These are phyloP conservation scores for Gisinianus flammeolus DNA, from an alignment of 2,888 invertebrate genomes.

Conservation along the genomic window DNA sequence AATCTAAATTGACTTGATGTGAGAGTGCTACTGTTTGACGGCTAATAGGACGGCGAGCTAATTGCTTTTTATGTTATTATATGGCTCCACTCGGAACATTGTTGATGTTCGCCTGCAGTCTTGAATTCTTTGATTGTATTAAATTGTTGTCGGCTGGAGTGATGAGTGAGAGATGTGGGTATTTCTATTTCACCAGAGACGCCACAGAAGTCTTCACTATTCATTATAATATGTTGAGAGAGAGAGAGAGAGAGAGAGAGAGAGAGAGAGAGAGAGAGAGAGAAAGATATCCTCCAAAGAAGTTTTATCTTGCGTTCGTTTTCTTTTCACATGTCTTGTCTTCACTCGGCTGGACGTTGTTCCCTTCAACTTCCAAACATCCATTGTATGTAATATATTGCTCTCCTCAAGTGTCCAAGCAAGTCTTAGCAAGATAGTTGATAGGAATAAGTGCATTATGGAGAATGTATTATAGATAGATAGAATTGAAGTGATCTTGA, in stretches of 20 bases:
- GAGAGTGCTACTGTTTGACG: slow-evolving; percentile 41
- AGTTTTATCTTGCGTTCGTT: neutral
- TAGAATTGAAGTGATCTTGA: slow-evolving; percentile 18
- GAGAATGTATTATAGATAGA: neutral
- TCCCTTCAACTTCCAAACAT: neutral
- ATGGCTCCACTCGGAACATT: slow-evolving; percentile 22
- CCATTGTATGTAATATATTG: neutral
- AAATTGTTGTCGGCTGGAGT: slow-evolving; percentile 29
- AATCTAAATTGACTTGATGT: slow-evolving; percentile 36
- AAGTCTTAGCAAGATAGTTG: neutral
- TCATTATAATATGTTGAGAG: slow-evolving; percentile 3
- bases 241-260: neutral
- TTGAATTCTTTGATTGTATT: slow-evolving; percentile 35
- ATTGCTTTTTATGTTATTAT: slow-evolving; percentile 37
- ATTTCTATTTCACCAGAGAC: slow-evolving; percentile 21
- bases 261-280: neutral
- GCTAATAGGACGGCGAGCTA: slow-evolving; percentile 31
- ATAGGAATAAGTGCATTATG: slow-evolving; percentile 5
- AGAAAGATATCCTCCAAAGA: neutral
- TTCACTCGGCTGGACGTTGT: slow-evolving; percentile 26
- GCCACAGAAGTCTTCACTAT: slow-evolving; percentile 26
- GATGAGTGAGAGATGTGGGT: slow-evolving; percentile 23
- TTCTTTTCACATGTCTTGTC: slow-evolving; percentile 19
- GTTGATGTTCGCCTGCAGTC: slow-evolving; percentile 34
- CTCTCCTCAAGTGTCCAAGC: slow-evolving; percentile 17